Evolutionary conservation across 2,888 invertebrate genomes (phyloP), one percentile per base, ranked within the genome.

Genomic region (Xanthorhoe spadicearia): DNA sequence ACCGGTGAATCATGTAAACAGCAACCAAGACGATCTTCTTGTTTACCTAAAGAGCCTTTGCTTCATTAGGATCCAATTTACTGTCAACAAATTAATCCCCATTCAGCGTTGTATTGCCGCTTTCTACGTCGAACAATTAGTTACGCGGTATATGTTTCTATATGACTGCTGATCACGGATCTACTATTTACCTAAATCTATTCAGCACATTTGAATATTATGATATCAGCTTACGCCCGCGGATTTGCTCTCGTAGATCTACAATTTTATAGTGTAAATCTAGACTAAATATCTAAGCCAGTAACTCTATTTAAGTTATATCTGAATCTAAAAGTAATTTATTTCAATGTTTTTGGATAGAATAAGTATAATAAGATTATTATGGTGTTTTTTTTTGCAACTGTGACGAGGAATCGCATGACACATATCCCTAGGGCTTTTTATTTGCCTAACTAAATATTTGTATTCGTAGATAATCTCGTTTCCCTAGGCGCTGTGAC

Each of bases 21-120:
- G 86, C 84, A 85, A 85, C 77, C 88, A 92, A 92, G 92, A 92
- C 90, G 89, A 89, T 89, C 87, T 89, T 88, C 90, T 90, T 92
- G 92, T 93, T 93, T 92, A 92, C 89, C 86, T 89, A 88, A 88
- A 90, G 89, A 88, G 90, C 92, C 92, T 93, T 93, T 93, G 92
- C 90, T 93, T 93, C 92, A 93, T 93, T 92, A 93, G 92, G 90
- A 92, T 93, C 90, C 91, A 92, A 92, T 92, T 92, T 88, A 87
- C 91, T 90, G 90, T 90, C 90, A 90, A 92, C 91, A 92, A 92
- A 91, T 92, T 90, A 90, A 92, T 89, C 87, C 86, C 83, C 43
- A 83, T 86, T 88, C 76, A 76, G 77, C 79, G 63, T 56, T 78
- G 84, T 87, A 80, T 78, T 58, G 64, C 17, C 18, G 64, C 60